Evolutionary conservation across 2,888 invertebrate species (phyloP).

Genomic region (Caenorhabditis doughertyi): DNA sequence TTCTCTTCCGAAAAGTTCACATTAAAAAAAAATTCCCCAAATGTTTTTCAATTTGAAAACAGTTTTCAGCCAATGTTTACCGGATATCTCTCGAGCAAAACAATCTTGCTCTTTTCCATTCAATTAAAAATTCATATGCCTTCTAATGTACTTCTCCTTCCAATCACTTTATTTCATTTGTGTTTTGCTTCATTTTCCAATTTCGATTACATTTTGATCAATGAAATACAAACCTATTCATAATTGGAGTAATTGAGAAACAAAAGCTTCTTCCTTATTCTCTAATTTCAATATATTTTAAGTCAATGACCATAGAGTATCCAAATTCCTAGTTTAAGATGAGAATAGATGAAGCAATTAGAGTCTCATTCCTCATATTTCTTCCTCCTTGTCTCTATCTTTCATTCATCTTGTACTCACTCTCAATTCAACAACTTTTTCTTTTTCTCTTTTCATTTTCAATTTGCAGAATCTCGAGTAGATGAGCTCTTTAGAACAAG

Average conservation of each 20-base stretch:
- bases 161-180: neutral
- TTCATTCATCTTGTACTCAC: neutral
- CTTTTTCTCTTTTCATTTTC: neutral
- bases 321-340: constrained; percentile 29
- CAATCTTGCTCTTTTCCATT: neutral
- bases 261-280: constrained; percentile 24
- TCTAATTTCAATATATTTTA: constrained; percentile 27
- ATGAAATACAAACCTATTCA: neutral
- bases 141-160: neutral
- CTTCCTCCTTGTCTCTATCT: neutral
- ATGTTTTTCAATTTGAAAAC: too few species aligned
- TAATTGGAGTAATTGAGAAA: constrained; percentile 13
- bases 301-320: constrained; percentile 26
- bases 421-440: neutral
- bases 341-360: constrained; percentile 32
- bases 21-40: too few species aligned
- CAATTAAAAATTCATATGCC: constrained; percentile 22
- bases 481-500: constrained; percentile 43
- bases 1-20: too few species aligned
- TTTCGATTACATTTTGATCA: neutral
- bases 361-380: constrained; percentile 34
- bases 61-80: neutral
- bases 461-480: constrained; percentile 11
- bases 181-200: neutral
- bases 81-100: neutral